Base-by-base conservation (phyloP, 2,113 vertebrate genomes). In the Camelus bactrianus region DNA sequence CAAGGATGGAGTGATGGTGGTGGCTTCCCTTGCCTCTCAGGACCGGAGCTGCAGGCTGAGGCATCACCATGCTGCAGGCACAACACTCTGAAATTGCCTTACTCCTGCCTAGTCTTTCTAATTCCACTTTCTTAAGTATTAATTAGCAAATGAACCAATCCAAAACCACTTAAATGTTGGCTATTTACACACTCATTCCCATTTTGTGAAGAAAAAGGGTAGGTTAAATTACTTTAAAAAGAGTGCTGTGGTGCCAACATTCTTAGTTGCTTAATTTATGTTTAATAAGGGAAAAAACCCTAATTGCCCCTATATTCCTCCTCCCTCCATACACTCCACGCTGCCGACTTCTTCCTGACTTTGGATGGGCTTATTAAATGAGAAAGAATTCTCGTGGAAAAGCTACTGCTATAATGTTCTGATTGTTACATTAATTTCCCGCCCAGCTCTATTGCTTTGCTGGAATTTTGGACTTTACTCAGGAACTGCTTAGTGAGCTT, bases 401-500 rank as follows among this genome's bases (percentile, higher is more conserved):
- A 95, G 54, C 97, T 98, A 90, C 97, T 94, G 93, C 96, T 97
- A 94, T 94, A 98, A 97, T 96, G 89, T 35, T 32, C 94, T 96
- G 93, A 93, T 97, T 6, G 85, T 97, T 98, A 97, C 94, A 9
- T 94, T 91, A 95, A 75, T 97, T 98, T 89, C 15, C 14, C 64
- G 85, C 93, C 2, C 77, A 92, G 58, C 35, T 96, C 87, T 93
- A 0, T 83, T 95, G 92, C 87, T 24, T 96, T 96, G 97, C 96
- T 96, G 96, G 87, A 98, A 96, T 96, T 96, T 98, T 98, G 97
- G 95, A 98, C 94, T 96, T 98, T 91, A 96, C 95, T 98, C 97
- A 8, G 97, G 95, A 94, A 22, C 86, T 76, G 86, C 95, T 96
- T 97, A 94, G 95, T 84, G 97, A 98, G 97, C 0, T 73, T 98